Percentiles rank a stretch among this genome's conserved stretches.
These are phyloP conservation scores for Metopia argyrocephala DNA, from an alignment of 2,888 invertebrate genomes.

Conservation along the genomic window DNA sequence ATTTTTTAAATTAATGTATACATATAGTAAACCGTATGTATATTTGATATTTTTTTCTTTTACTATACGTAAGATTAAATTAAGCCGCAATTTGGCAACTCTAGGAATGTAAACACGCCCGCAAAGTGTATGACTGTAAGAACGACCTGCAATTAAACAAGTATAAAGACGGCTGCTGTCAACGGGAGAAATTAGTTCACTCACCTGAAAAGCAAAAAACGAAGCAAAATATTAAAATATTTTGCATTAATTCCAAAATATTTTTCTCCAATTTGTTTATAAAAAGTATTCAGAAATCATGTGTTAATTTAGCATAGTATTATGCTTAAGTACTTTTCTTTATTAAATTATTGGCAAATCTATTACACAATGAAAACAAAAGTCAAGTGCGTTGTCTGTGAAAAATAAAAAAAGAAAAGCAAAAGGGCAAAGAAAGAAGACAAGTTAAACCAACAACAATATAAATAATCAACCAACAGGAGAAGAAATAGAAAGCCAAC, in stretches of 20 bases:
- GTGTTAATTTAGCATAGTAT: slow-evolving; percentile 16
- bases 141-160: neutral
- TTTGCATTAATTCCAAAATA: slow-evolving; percentile 41
- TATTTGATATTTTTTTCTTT: no score
- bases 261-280: slow-evolving; percentile 25
- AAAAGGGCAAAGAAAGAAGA: slow-evolving; percentile 40
- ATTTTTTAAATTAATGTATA: no score
- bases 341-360: slow-evolving; percentile 21
- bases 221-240: slow-evolving; percentile 34
- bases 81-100: no score
- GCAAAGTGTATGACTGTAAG: neutral
- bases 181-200: slow-evolving; percentile 60
- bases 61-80: no score
- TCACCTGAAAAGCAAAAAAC: slow-evolving; percentile 54
- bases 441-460: slow-evolving; percentile 28
- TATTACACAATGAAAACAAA: slow-evolving; percentile 61
- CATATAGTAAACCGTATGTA: no score
- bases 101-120: neutral
- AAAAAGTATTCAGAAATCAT: slow-evolving; percentile 22
- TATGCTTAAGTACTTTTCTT: slow-evolving; percentile 35
- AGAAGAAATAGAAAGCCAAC: slow-evolving; percentile 45
- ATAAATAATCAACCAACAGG: slow-evolving; percentile 33
- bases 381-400: slow-evolving; percentile 59
- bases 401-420: slow-evolving; percentile 47
- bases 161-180: slow-evolving; percentile 35